Percentiles rank a stretch among this genome's conserved stretches.
These are phyloP conservation scores for Aptenodytes patagonicus DNA, from an alignment of 2,113 vertebrate genomes.

Conservation along the genomic window DNA sequence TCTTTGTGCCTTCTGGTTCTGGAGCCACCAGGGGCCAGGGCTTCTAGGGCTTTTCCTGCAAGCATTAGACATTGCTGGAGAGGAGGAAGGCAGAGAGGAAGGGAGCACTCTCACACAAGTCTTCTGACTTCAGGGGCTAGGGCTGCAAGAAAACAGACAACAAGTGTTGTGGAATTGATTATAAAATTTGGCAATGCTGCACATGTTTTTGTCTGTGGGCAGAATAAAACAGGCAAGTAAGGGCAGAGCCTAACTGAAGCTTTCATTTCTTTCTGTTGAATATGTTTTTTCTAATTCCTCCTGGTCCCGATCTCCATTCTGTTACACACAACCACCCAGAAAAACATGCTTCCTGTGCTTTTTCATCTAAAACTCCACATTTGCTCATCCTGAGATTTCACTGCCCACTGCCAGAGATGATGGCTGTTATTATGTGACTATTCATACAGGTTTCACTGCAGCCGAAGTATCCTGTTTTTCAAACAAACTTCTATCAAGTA, in stretches of 20 bases:
- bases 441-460: constrained; percentile 24
- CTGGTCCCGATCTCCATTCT: not conserved
- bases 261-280: not conserved
- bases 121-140: not conserved
- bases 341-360: accelerated
- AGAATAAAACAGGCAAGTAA: not conserved
- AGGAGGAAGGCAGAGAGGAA: not conserved
- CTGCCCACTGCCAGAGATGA: not conserved
- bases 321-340: not conserved
- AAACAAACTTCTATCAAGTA: constrained; percentile 65
- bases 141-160: not conserved
- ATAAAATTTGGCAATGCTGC: not conserved
- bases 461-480: constrained; percentile 33
- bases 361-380: not conserved
- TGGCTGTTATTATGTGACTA: not conserved
- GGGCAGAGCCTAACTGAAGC: not conserved
- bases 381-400: not conserved
- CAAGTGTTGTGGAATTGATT: not conserved
- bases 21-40: not conserved
- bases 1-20: not conserved
- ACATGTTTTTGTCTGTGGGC: not conserved
- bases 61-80: not conserved
- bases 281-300: not conserved
- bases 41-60: not conserved
- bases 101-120: not conserved